Conservation (phyloP, 2,113 vertebrate genomes). For the Nematolebias whitei region DNA sequence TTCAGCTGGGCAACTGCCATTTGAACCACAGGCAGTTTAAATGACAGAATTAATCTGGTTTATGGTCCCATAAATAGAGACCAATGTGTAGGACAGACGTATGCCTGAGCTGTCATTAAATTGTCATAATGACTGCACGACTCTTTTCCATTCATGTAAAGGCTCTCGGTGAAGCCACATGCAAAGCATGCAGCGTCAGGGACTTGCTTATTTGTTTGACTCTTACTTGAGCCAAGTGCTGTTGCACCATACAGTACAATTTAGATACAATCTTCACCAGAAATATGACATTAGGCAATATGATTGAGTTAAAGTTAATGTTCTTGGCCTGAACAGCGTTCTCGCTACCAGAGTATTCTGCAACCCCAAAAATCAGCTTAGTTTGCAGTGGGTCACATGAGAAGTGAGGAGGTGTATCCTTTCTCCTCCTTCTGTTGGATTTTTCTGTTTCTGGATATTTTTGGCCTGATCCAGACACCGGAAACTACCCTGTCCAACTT, state of each 20-base stretch:
- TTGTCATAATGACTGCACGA: slow-evolving; percentile 24
- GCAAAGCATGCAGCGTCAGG: slow-evolving; percentile 5
- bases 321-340: slow-evolving; percentile 26
- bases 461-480: slow-evolving; percentile 76
- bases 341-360: slow-evolving; percentile 8
- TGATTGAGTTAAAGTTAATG: slow-evolving; percentile 26
- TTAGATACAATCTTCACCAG: slow-evolving; percentile 5
- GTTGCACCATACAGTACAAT: slow-evolving; percentile 18
- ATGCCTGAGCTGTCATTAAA: slow-evolving; percentile 23
- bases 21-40: slow-evolving; percentile 63
- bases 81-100: slow-evolving; percentile 18
- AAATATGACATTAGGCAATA: slow-evolving; percentile 37
- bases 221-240: slow-evolving; percentile 10
- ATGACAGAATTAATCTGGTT: slow-evolving; percentile 56
- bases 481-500: slow-evolving; percentile 79
- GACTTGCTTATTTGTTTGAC: slow-evolving; percentile 1
- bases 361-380: slow-evolving; percentile 40
- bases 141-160: slow-evolving; percentile 23
- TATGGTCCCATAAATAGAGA: slow-evolving; percentile 54
- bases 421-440: slow-evolving; percentile 44
- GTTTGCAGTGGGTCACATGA: slow-evolving; percentile 57
- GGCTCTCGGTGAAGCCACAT: slow-evolving; percentile 8
- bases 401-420: slow-evolving; percentile 54
- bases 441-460: slow-evolving; percentile 73
- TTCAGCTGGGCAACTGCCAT: slow-evolving; percentile 65